phyloP scores from a whole-genome alignment of 2,113 vertebrate species.

The Psephotus haematonotus region DNA sequence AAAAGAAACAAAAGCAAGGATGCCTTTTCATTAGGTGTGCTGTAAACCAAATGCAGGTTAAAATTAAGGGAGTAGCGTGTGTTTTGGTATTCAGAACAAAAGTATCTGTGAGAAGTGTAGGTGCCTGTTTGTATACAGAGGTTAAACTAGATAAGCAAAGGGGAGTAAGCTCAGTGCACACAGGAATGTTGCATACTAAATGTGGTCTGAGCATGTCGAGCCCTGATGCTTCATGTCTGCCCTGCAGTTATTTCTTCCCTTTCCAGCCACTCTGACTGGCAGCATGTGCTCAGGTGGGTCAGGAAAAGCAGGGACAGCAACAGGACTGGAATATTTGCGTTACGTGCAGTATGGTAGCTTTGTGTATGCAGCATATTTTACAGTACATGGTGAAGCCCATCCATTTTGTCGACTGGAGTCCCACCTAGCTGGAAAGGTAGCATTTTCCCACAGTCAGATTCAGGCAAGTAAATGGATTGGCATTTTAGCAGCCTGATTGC shows the following conservation, averaged over 20 bases:
- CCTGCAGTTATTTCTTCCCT: not conserved
- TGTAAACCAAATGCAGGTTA: not conserved
- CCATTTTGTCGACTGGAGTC: not conserved
- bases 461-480: not conserved
- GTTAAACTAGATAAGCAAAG: not conserved
- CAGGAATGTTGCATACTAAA: not conserved
- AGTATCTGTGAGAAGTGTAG: not conserved
- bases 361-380: not conserved
- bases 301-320: not conserved
- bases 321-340: not conserved
- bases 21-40: not conserved
- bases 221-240: not conserved
- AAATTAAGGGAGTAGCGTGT: not conserved
- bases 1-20: not conserved
- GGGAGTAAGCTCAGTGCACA: not conserved
- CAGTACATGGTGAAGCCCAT: fast-evolving
- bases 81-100: not conserved
- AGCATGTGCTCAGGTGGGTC: not conserved
- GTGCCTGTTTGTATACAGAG: not conserved
- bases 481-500: not conserved
- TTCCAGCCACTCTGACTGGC: not conserved
- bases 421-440: not conserved
- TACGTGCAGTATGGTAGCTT: not conserved
- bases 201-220: not conserved
- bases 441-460: not conserved